phyloP scores from a whole-genome alignment of 2,797 vertebrate species.

The Harpagifer antarcticus region DNA sequence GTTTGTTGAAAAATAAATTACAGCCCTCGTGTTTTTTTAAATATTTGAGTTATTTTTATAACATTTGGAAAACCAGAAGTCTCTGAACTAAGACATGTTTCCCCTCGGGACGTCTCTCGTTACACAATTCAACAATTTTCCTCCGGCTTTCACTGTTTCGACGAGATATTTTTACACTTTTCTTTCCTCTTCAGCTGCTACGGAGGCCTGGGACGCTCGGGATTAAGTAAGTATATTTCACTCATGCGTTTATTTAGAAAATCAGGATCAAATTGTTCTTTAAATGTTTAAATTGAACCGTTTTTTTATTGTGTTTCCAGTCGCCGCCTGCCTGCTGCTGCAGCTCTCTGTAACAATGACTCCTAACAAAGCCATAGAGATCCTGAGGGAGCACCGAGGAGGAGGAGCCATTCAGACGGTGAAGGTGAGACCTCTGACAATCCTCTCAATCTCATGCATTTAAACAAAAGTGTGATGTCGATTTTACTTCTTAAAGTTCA shows the following conservation, averaged over 20 bases:
- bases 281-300: no score
- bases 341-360: constrained; percentile 85
- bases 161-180: background rate
- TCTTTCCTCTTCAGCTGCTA: constrained; percentile 87
- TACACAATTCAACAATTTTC: constrained; percentile 2
- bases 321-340: constrained; percentile 91
- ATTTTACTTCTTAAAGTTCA: background rate
- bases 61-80: no score
- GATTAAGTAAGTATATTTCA: constrained; percentile 84
- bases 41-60: no score
- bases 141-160: background rate
- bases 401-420: constrained; percentile 92
- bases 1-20: no score
- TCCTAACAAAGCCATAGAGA: constrained; percentile 88
- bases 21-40: no score
- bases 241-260: background rate
- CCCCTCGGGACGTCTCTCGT: background rate
- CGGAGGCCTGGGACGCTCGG: constrained; percentile 90
- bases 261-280: background rate
- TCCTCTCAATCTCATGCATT: background rate
- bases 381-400: constrained; percentile 88
- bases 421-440: constrained; percentile 83
- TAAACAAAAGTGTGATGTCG: background rate
- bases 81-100: no score
- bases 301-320: constrained; percentile 65